Conservation (phyloP, 2,797 vertebrate species). For the Pipistrellus nathusii region DNA sequence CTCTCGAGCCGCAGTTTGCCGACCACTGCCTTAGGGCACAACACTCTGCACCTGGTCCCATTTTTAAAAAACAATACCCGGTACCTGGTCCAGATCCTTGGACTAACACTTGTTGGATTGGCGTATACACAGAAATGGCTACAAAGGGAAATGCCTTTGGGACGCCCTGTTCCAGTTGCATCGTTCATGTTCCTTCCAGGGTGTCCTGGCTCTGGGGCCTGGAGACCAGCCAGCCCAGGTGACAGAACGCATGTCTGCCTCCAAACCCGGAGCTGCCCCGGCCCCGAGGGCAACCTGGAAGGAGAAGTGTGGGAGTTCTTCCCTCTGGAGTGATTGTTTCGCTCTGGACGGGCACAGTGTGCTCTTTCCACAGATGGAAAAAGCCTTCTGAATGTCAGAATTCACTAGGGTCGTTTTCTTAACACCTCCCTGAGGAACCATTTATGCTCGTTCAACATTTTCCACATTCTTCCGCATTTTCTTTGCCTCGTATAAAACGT, state of each 20-base stretch:
- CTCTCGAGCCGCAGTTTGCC: too few species aligned
- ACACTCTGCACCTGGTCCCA: neutral
- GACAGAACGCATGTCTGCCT: neutral
- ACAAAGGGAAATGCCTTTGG: neutral
- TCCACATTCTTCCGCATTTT: slow-evolving; percentile 26
- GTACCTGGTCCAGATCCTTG: neutral
- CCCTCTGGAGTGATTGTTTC: neutral
- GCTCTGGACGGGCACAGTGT: neutral
- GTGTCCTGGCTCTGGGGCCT: neutral
- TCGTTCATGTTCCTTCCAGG: neutral
- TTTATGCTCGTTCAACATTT: neutral
- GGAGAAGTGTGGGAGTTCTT: neutral
- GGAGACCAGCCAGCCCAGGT: neutral
- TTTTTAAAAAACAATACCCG: neutral
- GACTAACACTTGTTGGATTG: neutral
- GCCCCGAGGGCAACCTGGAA: neutral
- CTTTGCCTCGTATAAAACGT: neutral
- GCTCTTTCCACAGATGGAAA: slow-evolving; percentile 31
- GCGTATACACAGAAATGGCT: slow-evolving; percentile 33
- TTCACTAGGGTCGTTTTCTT: slow-evolving; percentile 9
- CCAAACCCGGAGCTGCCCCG: neutral
- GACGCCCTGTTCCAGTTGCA: neutral
- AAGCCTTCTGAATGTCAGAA: slow-evolving; percentile 37
- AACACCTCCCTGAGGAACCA: slow-evolving; percentile 33
- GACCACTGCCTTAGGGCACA: neutral